A percentile compares a stretch with the other conserved stretches of the same genome.
Conservation (phyloP, 2,888 invertebrate genomes). For the Ethmia dodecea region DNA sequence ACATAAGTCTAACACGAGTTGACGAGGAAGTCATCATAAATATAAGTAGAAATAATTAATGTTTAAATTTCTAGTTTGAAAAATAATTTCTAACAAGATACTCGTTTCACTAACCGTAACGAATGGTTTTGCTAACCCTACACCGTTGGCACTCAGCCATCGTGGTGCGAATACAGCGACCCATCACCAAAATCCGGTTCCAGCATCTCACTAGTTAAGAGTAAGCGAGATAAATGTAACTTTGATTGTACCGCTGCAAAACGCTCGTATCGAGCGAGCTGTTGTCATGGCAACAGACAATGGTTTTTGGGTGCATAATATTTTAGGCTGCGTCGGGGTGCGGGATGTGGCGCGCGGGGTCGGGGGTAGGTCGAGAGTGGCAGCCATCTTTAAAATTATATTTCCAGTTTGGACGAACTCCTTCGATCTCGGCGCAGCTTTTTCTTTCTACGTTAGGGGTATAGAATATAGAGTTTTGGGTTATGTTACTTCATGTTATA, state of each 20-base stretch:
- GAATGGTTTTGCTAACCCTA: slow-evolving; percentile 59
- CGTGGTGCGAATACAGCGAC: slow-evolving; percentile 48
- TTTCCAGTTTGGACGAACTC: slow-evolving; percentile 70
- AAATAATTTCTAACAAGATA: slow-evolving; percentile 62
- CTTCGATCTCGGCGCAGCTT: slow-evolving; percentile 55
- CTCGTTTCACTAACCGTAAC: slow-evolving; percentile 32
- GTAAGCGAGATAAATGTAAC: slow-evolving; percentile 67
- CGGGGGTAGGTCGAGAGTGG: slow-evolving; percentile 50
- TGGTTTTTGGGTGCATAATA: slow-evolving; percentile 78
- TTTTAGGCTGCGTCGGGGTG: slow-evolving; percentile 71
- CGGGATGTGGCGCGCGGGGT: slow-evolving; percentile 38
- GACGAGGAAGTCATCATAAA: too few species aligned
- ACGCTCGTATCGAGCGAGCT: slow-evolving; percentile 65
- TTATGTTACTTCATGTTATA: slow-evolving; percentile 12
- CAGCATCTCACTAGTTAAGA: slow-evolving; percentile 56
- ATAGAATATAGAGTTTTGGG: slow-evolving; percentile 36
- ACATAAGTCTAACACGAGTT: too few species aligned
- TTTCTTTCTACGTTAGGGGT: slow-evolving; percentile 39
- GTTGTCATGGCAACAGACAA: slow-evolving; percentile 77
- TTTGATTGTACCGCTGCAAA: slow-evolving; percentile 55
- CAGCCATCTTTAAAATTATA: slow-evolving; percentile 77
- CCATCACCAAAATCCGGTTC: slow-evolving; percentile 51
- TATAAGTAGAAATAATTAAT: too few species aligned
- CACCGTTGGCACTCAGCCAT: slow-evolving; percentile 66
- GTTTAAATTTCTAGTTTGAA: slow-evolving; percentile 46